These are phyloP conservation scores for Agrilus biguttatus DNA, from an alignment of 2,888 invertebrate species.

Conservation along the genomic window DNA sequence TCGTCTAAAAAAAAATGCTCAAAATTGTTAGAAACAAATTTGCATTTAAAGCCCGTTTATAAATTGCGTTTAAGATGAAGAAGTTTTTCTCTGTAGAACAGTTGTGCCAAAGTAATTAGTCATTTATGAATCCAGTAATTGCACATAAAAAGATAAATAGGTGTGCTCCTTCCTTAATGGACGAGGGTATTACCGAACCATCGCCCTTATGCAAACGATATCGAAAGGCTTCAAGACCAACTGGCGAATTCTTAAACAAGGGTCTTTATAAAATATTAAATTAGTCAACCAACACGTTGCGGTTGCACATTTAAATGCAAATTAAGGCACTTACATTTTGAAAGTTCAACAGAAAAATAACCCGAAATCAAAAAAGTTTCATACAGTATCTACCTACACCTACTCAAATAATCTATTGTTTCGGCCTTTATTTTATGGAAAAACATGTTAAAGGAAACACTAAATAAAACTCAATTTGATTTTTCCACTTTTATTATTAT, in stretches of 20 bases:
- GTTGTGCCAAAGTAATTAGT: conserved; percentile 30
- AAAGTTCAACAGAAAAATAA: too few species aligned
- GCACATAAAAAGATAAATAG: conserved; percentile 34
- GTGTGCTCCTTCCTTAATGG: conserved; percentile 27
- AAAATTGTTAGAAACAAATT: conserved; percentile 17
- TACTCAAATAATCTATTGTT: too few species aligned
- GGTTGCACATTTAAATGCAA: conserved; percentile 25
- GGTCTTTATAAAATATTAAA: conserved; percentile 26
- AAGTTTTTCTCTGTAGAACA: conserved; percentile 23
- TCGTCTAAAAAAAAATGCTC: conserved; percentile 1
- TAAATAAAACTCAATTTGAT: too few species aligned
- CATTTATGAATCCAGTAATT: conserved; percentile 34
- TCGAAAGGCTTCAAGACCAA: conserved; percentile 14
- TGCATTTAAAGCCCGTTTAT: conserved; percentile 19
- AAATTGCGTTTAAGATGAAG: conserved; percentile 25
- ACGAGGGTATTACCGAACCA: conserved; percentile 15
- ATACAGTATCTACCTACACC: too few species aligned
- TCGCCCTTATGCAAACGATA: conserved; percentile 16
- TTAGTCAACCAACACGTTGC: conserved; percentile 24
- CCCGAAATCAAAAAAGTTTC: too few species aligned
- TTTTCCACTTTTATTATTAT: too few species aligned
- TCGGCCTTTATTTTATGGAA: too few species aligned
- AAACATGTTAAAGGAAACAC: too few species aligned
- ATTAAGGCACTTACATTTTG: conserved; percentile 14
- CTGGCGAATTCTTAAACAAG: conserved; percentile 18